Percentiles rank a stretch among this genome's conserved stretches.
These are phyloP conservation scores for Orchesella cincta DNA, from an alignment of 1,140 invertebrate species.

Conservation along the genomic window DNA sequence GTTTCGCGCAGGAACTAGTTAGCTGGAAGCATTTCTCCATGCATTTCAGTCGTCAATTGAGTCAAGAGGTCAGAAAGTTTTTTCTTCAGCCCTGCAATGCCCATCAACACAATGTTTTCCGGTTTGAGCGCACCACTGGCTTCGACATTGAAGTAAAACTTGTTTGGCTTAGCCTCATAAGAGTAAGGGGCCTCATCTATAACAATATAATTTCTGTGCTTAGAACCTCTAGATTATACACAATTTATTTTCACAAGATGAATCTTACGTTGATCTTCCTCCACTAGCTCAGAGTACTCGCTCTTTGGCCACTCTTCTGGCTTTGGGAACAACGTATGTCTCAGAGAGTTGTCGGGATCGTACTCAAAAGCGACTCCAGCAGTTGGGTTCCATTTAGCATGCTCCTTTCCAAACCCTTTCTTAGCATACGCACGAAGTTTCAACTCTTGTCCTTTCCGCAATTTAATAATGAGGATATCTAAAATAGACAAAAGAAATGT, in stretches of 20 bases:
- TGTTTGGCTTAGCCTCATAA: constrained; percentile 91
- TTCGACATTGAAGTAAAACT: constrained; percentile 97
- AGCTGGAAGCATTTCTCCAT: constrained; percentile 64
- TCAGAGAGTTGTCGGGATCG: constrained; percentile 96
- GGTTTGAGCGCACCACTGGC: constrained; percentile 90
- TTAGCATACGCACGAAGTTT: constrained; percentile 95
- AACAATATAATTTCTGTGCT: constrained; percentile 53
- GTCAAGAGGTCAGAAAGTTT: constrained; percentile 95
- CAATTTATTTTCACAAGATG: background rate
- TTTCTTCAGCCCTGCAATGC: constrained; percentile 88
- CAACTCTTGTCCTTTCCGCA: constrained; percentile 95
- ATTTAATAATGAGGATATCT: constrained; percentile 96
- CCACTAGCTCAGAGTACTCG: constrained; percentile 91
- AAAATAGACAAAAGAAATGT: constrained; percentile 18
- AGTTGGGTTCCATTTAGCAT: constrained; percentile 99
- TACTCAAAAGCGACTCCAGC: constrained; percentile 98
- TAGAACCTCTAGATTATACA: constrained; percentile 4
- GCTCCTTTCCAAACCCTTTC: constrained; percentile 96
- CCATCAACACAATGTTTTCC: constrained; percentile 96
- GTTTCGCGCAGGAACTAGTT: too few species aligned
- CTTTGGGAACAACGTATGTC: constrained; percentile 94
- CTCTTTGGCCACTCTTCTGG: constrained; percentile 99
- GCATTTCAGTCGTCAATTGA: constrained; percentile 82
- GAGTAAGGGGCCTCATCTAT: constrained; percentile 87
- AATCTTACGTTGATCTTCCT: constrained; percentile 83